Evolutionary conservation across 2,888 invertebrate species (phyloP), one percentile per base, ranked within the genome.

Genomic region (Platycnemis pennipes): DNA sequence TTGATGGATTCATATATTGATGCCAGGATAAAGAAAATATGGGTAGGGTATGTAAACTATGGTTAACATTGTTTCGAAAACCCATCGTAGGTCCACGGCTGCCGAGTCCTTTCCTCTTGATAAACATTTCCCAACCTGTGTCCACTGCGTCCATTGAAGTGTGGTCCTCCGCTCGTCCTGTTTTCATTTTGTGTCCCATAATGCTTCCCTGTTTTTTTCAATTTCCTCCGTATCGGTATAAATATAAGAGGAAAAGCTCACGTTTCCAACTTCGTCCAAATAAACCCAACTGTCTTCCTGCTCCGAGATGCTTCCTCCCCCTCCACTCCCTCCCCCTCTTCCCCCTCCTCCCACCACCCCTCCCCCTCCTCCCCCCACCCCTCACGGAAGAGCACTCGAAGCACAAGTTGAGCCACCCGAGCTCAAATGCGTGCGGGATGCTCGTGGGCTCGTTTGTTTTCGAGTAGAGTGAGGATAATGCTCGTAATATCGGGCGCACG

Each of bases 221-320:
- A 16, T 77, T 77, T 11, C 31, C 77, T 77, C 31, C 31, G 26
- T n/a, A 37, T 77, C 37, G 77, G 77, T 77, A 77, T 37, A 37
- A 77, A 77, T 77, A 13, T 77, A 37, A 77, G 69, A 31, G 69
- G 31, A 19, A 77, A 2, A 37, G 31, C 37, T 77, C 31, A 37
- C 77, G 77, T 77, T 37, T 77, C 77, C 77, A 31, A 77, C 77
- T 77, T 77, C 11, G 77, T 37, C 77, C 77, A 77, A 77, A 77
- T 77, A 77, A 77, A 31, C 37, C 77, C 13, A 4, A 31, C 1
- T 16, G 31, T 37, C 37, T 77, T 37, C 77, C 37, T 1, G 31
- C 37, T 77, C 77, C 37, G 11, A n/a, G n/a, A n/a, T n/a, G n/a
- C 77, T 1, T 37, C 37, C 37, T 2, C 37, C 0, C 37, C 2